Evolutionary conservation across 1,140 invertebrate species (phyloP), one percentile per base, ranked within the genome.

Genomic region (Nylanderia fulva): DNA sequence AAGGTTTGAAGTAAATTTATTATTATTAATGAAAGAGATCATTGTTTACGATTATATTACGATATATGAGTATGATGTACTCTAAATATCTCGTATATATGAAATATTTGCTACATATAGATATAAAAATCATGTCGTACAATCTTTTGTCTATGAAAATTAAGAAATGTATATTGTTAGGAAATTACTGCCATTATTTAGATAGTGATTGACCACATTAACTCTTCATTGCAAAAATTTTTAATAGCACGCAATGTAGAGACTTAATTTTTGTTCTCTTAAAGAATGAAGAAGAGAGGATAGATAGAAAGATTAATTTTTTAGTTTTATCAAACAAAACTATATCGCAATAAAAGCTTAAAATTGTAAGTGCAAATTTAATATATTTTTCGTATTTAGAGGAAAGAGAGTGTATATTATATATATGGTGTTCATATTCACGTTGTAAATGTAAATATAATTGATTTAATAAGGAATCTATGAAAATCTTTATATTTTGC

Each of bases 121-220:
- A 52, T 36, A 54, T 76, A 56, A 24, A 13, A 79, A 27, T 63
- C 11, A 52, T 36, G 33, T 69, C 13, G 9, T 45, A n/a, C 15
- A 36, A n/a, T 52, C 8, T 68, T 29, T 39, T 56, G 27, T 64
- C 9, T 39, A 2, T 21, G 29, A 58, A 80, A 71, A 27, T n/a
- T 71, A 11, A 39, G 24, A 54, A 45, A 69, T 80, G 48, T 69
- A 82, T 18, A 45, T 4, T 33, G 13, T 42, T 82, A 72, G n/a
- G 0, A 58, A 39, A 54, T 79, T 79, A 79, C 75, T 79, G 75
- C 75, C 66, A 82, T 58, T 82, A 69, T 2, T n/a, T 82, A 60
- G 54, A 58, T 82, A 58, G 5, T 39, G 2, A 77, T 69, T 68
- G 13, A 66, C 8, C 11, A 45, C 45, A 45, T 64, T 48, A 39